phyloP scores from a whole-genome alignment of 1,140 invertebrate genomes.

The Euglossa dilemma region DNA sequence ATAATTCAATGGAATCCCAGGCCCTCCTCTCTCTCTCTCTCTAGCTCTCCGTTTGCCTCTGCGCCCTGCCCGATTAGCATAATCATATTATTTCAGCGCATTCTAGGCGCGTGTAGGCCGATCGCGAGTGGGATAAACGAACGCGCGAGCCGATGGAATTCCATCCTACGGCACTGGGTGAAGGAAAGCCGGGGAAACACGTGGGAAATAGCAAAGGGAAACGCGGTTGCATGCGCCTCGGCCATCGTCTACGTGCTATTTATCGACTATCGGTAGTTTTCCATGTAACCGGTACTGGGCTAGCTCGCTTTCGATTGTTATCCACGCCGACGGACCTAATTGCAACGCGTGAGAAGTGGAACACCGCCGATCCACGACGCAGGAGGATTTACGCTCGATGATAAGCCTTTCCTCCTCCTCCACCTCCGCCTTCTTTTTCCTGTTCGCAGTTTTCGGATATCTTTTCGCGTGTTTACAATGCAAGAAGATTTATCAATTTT shows the following conservation, averaged over 20 bases:
- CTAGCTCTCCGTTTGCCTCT: neutral
- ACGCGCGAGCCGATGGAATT: conserved; percentile 36
- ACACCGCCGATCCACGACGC: neutral
- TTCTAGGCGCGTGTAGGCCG: conserved; percentile 66
- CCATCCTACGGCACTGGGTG: conserved; percentile 47
- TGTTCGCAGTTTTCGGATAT: no score
- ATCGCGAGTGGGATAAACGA: conserved; percentile 64
- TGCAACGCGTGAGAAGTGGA: conserved; percentile 35
- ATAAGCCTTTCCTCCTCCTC: neutral
- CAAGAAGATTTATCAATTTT: no score
- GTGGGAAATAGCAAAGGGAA: conserved; percentile 46
- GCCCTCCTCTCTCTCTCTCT: neutral
- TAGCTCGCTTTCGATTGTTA: conserved; percentile 18
- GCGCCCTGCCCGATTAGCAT: conserved; percentile 58
- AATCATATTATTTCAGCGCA: conserved; percentile 66
- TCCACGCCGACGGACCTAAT: neutral
- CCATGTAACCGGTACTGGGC: conserved; percentile 30
- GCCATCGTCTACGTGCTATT: conserved; percentile 11
- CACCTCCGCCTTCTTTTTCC: no score
- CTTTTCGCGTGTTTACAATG: no score
- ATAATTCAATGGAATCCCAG: conserved; percentile 60
- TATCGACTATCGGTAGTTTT: conserved; percentile 42
- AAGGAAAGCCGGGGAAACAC: conserved; percentile 43
- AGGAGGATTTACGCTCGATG: neutral
- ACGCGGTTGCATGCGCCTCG: conserved; percentile 14